phyloP scores from a whole-genome alignment of 2,113 vertebrate species.

The Falcunculus frontatus region DNA sequence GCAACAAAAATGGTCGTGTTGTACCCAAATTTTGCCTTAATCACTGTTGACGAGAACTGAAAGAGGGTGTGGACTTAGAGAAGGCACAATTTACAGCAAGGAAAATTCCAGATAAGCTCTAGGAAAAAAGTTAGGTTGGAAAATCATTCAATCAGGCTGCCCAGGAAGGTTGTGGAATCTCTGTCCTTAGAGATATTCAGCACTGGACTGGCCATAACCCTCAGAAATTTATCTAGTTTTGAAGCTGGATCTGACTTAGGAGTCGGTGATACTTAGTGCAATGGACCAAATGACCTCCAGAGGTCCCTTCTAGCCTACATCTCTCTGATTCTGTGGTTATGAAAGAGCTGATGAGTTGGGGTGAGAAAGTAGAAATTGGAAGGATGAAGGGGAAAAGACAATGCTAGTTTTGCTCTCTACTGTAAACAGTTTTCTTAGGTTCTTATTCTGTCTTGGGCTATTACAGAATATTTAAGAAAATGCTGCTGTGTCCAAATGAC shows the following conservation, averaged over 20 bases:
- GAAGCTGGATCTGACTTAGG: neutral
- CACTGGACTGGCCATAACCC: neutral
- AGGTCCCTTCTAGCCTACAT: constrained; percentile 19
- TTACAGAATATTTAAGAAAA: neutral
- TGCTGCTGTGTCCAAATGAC: neutral
- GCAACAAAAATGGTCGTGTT: neutral
- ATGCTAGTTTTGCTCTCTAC: neutral
- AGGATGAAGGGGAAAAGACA: neutral
- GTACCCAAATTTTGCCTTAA: neutral
- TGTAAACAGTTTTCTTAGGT: neutral
- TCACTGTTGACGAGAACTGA: neutral
- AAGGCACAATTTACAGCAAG: neutral
- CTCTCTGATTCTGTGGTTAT: neutral
- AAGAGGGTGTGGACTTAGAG: neutral
- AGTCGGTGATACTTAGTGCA: neutral
- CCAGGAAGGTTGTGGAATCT: neutral
- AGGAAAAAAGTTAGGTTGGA: neutral
- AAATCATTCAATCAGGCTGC: neutral
- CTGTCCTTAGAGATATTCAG: neutral
- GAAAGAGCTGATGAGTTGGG: neutral
- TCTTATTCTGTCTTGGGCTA: neutral
- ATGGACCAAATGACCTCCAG: neutral
- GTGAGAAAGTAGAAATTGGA: neutral
- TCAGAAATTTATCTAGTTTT: neutral
- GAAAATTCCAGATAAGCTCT: neutral